phyloP scores from a whole-genome alignment of 2,888 invertebrate species.

The Serrognathus titanus region DNA sequence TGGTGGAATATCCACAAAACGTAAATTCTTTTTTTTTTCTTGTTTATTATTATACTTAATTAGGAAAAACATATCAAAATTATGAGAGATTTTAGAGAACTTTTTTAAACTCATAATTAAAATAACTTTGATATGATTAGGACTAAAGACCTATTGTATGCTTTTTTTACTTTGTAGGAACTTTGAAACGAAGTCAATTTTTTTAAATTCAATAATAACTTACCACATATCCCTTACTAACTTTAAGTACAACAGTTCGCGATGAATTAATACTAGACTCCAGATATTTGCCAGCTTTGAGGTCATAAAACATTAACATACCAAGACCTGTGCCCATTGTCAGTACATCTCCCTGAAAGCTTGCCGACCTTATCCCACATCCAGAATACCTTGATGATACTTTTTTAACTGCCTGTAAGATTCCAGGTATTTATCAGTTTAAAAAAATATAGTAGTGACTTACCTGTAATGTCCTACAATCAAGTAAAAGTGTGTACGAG shows the following conservation, averaged over 20 bases:
- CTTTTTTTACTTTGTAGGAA: no score
- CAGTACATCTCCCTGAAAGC: slow-evolving; percentile 84
- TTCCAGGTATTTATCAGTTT: background rate
- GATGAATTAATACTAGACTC: slow-evolving; percentile 88
- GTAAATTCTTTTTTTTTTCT: no score
- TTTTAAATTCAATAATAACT: slow-evolving; percentile 39
- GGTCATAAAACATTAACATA: slow-evolving; percentile 89
- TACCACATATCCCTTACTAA: slow-evolving; percentile 87
- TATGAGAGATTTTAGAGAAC: no score
- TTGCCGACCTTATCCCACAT: slow-evolving; percentile 87
- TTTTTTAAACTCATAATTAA: background rate
- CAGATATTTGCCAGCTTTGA: slow-evolving; percentile 85
- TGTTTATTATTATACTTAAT: no score
- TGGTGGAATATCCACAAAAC: no score
- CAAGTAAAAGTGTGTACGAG: slow-evolving; percentile 85
- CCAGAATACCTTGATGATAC: slow-evolving; percentile 85
- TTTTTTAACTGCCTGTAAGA: slow-evolving; percentile 64
- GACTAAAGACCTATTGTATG: background rate
- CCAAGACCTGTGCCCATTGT: slow-evolving; percentile 94
- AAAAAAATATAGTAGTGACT: slow-evolving; percentile 10
- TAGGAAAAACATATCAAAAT: no score
- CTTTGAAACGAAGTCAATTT: no score
- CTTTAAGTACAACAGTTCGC: slow-evolving; percentile 81
- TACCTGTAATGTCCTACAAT: slow-evolving; percentile 80
- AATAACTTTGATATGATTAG: background rate